Conservation (phyloP, 37 sponge, comb jelly and placozoan species). For the Bolinopsis microptera region DNA sequence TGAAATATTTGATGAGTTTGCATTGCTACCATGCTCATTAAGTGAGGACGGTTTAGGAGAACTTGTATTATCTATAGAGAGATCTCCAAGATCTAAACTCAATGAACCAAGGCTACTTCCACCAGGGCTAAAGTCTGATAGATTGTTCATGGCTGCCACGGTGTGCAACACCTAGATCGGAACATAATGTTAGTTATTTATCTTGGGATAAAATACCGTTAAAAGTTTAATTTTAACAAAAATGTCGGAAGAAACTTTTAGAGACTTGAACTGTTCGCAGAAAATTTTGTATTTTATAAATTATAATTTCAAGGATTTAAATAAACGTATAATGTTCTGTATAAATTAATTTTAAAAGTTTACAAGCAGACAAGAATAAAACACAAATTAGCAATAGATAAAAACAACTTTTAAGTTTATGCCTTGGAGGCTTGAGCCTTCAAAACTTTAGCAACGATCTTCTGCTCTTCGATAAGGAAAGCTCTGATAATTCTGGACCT, state of each 20-base stretch:
- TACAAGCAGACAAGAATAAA: not conserved
- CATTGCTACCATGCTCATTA: not conserved
- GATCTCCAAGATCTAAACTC: not conserved
- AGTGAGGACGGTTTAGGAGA: not conserved
- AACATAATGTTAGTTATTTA: no score
- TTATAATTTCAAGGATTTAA: not conserved
- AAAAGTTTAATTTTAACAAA: no score
- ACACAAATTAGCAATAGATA: not conserved
- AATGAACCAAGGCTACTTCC: not conserved
- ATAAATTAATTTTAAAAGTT: not conserved
- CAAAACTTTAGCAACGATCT: constrained; percentile 84
- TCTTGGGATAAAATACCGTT: no score
- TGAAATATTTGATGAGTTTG: not conserved
- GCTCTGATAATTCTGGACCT: constrained; percentile 87
- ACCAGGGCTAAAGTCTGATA: not conserved
- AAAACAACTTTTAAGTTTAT: not conserved
- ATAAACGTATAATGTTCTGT: not conserved
- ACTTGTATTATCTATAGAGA: not conserved
- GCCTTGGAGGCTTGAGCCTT: constrained; percentile 65
- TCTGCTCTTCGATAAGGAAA: constrained; percentile 95
- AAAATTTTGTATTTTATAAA: no score
- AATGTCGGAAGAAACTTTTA: no score
- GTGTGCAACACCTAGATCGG: no score
- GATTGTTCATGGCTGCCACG: not conserved
- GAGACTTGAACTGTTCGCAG: not conserved